A percentile compares a stretch with the other conserved stretches of the same genome.
These are phyloP conservation scores for Variabilichromis moorii DNA, from an alignment of 2,113 vertebrate genomes.

Conservation along the genomic window DNA sequence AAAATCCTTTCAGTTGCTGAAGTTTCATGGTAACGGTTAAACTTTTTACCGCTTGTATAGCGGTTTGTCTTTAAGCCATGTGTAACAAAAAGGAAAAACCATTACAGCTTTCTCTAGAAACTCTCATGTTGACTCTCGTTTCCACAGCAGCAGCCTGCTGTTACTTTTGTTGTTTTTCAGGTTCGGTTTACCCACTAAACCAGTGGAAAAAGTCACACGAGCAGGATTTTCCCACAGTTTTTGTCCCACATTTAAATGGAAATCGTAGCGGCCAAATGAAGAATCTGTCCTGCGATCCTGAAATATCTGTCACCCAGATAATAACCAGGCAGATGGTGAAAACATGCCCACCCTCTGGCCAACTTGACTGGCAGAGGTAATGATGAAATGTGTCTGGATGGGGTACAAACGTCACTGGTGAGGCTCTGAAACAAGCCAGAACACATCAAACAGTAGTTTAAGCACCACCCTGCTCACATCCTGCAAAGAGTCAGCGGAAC, in stretches of 20 bases:
- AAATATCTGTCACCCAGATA: neutral
- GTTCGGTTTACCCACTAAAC: neutral
- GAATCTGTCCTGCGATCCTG: neutral
- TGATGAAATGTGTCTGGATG: neutral
- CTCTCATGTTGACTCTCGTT: neutral
- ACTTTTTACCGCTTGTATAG: neutral
- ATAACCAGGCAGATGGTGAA: neutral
- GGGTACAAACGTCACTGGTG: neutral
- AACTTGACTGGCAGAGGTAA: neutral
- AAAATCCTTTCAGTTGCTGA: neutral
- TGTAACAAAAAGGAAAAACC: neutral
- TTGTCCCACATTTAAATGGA: neutral
- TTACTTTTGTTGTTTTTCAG: neutral
- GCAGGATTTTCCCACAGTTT: neutral
- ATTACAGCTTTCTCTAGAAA: neutral
- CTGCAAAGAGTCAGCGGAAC: neutral
- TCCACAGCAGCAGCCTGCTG: neutral
- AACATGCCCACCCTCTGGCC: neutral
- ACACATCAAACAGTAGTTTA: neutral
- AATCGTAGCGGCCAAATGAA: neutral
- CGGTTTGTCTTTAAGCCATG: neutral
- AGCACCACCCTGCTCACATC: neutral
- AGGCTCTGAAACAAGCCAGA: slow-evolving; percentile 10
- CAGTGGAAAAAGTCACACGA: neutral
- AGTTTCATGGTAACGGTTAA: neutral